Conservation (phyloP, 2,888 invertebrate genomes). For the Pelosia muscerda region DNA sequence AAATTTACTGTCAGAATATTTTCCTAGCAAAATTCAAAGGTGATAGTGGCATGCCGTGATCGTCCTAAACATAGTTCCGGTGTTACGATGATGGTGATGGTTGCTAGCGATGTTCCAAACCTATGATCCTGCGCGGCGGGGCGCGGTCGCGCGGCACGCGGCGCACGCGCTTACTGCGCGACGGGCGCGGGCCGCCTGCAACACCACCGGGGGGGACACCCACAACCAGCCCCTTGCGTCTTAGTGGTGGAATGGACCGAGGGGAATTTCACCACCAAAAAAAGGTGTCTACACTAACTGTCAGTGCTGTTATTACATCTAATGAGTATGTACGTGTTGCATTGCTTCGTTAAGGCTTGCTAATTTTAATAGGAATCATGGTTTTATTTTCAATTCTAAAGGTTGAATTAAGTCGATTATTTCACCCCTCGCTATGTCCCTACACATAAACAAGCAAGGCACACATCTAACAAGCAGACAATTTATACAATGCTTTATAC, state of each 20-base stretch:
- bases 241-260: not conserved
- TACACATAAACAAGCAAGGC: too few species aligned
- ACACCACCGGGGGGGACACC: too few species aligned
- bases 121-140: slow-evolving; percentile 59
- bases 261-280: not conserved
- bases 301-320: not conserved
- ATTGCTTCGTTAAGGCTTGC: too few species aligned
- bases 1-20: not conserved
- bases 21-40: not conserved
- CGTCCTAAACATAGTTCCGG: slow-evolving; percentile 15
- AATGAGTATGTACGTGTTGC: too few species aligned
- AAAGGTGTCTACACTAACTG: not conserved
- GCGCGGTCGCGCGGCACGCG: slow-evolving; percentile 59
- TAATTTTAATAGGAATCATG: too few species aligned
- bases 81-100: slow-evolving; percentile 36
- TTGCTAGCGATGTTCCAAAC: slow-evolving; percentile 55
- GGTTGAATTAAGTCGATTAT: too few species aligned
- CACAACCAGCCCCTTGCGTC: not conserved
- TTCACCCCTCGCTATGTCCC: too few species aligned
- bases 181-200: slow-evolving; percentile 54
- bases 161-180: slow-evolving; percentile 67
- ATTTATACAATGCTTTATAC: too few species aligned
- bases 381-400: too few species aligned
- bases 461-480: too few species aligned
- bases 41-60: slow-evolving; percentile 12